Conservation (phyloP, 2,113 vertebrate genomes). For the Epinephelus fuscoguttatus region DNA sequence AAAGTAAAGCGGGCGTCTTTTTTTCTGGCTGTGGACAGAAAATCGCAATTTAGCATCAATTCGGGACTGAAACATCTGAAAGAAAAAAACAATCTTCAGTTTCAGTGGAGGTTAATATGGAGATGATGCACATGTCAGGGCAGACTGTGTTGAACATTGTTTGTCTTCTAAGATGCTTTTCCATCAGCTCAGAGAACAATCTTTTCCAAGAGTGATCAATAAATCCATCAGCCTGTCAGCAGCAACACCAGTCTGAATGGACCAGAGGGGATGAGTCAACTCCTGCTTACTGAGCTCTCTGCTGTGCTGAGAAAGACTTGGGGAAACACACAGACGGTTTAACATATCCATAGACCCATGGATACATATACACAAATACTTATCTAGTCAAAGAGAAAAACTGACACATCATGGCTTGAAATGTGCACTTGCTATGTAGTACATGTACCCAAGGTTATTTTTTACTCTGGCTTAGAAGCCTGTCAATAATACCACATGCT, state of each 20-base stretch:
- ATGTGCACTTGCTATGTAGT: neutral
- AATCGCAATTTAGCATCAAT: neutral
- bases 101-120: neutral
- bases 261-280: constrained; percentile 22
- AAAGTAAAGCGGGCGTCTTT: constrained; percentile 84
- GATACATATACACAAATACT: no score
- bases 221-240: constrained; percentile 35
- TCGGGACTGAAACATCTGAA: neutral
- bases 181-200: constrained; percentile 3
- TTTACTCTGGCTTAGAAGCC: neutral
- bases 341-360: neutral
- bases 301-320: constrained; percentile 52
- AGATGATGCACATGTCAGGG: neutral
- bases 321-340: neutral
- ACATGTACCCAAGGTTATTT: neutral
- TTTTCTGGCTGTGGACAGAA: constrained; percentile 73
- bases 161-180: constrained; percentile 26
- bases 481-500: no score
- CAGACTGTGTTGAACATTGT: neutral
- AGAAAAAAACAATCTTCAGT: neutral
- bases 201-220: constrained; percentile 35
- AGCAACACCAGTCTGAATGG: constrained; percentile 22
- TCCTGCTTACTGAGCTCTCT: constrained; percentile 47
- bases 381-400: neutral
- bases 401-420: neutral